Evolutionary conservation across 2,888 invertebrate genomes (phyloP).

Genomic region (Ophion ellenae): DNA sequence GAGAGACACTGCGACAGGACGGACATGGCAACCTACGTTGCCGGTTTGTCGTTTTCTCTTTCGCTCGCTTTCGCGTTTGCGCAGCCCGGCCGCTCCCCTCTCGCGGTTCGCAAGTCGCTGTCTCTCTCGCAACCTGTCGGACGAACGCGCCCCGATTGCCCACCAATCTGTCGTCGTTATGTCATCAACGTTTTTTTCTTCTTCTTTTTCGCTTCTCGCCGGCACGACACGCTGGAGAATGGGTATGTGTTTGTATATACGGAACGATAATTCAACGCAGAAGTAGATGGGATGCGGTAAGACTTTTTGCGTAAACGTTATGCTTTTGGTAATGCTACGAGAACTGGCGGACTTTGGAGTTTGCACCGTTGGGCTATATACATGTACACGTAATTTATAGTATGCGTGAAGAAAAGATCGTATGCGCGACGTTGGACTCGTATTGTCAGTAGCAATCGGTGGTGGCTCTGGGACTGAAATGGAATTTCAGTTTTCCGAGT

Average conservation of each 20-base stretch:
- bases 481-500: slow-evolving; percentile 10
- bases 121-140: slow-evolving; percentile 40
- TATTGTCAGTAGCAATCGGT: background rate
- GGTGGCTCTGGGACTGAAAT: slow-evolving; percentile 16
- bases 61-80: slow-evolving; percentile 11
- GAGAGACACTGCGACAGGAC: slow-evolving; percentile 74
- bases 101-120: background rate
- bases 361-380: slow-evolving; percentile 34
- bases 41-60: slow-evolving; percentile 56
- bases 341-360: slow-evolving; percentile 57
- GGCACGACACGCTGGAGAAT: slow-evolving; percentile 44
- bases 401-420: background rate
- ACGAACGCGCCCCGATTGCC: slow-evolving; percentile 44
- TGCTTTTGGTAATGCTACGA: slow-evolving; percentile 31
- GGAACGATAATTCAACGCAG: background rate
- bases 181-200: slow-evolving; percentile 37
- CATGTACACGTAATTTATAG: background rate
- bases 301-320: background rate
- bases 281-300: slow-evolving; percentile 6
- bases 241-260: background rate
- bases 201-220: slow-evolving; percentile 7
- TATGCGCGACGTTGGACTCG: background rate
- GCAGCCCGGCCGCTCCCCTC: slow-evolving; percentile 33
- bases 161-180: slow-evolving; percentile 47
- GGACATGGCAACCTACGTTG: slow-evolving; percentile 77